Evolutionary conservation across 2,888 invertebrate genomes (phyloP).

Genomic region (Dolichomitus sp.): DNA sequence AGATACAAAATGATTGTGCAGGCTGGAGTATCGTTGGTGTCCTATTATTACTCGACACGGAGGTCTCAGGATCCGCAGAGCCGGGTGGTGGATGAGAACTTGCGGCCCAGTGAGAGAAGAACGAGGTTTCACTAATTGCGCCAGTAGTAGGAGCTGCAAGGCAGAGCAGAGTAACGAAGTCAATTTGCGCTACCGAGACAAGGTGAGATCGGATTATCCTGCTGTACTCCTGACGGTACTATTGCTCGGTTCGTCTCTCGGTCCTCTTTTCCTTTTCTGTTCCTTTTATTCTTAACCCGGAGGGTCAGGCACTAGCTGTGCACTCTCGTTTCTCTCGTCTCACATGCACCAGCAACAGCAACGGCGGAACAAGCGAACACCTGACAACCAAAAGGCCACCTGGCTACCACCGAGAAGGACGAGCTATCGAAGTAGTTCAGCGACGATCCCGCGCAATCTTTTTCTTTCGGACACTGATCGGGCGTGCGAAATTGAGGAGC

Average conservation of each 20-base stretch:
- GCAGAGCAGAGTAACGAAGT: slow-evolving; percentile 73
- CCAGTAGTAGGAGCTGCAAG: slow-evolving; percentile 52
- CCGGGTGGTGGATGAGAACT: slow-evolving; percentile 8
- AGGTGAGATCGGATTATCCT: slow-evolving; percentile 74
- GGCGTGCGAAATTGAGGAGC: slow-evolving; percentile 50
- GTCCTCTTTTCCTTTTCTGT: slow-evolving; percentile 49
- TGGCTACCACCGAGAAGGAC: slow-evolving; percentile 10
- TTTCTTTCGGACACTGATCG: slow-evolving; percentile 43
- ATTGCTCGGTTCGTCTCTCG: slow-evolving; percentile 25
- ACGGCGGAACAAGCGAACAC: slow-evolving; percentile 20
- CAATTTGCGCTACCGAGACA: slow-evolving; percentile 71
- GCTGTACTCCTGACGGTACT: slow-evolving; percentile 61
- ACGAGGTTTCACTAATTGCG: slow-evolving; percentile 77
- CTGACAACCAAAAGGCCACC: slow-evolving; percentile 31
- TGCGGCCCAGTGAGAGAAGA: slow-evolving; percentile 37
- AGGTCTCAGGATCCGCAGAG: background rate
- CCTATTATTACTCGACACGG: slow-evolving; percentile 49
- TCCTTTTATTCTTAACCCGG: slow-evolving; percentile 33
- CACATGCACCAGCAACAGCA: background rate
- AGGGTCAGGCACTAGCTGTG: slow-evolving; percentile 16
- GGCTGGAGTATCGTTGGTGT: slow-evolving; percentile 34
- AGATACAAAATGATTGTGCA: background rate
- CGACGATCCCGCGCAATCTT: slow-evolving; percentile 40
- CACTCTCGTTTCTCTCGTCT: slow-evolving; percentile 13
- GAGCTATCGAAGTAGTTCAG: slow-evolving; percentile 29